phyloP scores from a whole-genome alignment of 1,140 invertebrate species.

The Ceratosolen solmsi region DNA sequence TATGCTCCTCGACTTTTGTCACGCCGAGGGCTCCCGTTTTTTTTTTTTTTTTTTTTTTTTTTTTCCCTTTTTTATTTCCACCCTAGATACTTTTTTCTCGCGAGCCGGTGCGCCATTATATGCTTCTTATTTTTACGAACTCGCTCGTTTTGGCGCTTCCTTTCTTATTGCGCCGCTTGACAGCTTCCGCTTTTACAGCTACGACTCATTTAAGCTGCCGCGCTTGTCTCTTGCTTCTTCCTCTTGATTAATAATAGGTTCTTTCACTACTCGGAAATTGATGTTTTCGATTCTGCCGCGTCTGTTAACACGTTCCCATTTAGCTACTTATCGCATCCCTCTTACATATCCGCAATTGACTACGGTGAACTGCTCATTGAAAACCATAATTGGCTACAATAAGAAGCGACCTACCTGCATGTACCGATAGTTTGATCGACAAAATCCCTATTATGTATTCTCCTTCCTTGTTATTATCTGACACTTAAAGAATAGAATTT shows the following conservation, averaged over 20 bases:
- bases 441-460: not conserved
- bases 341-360: not conserved
- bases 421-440: not conserved
- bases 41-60: too few relatives aligned
- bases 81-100: not conserved
- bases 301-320: not conserved
- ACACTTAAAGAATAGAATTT: too few relatives aligned
- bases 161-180: not conserved
- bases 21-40: not conserved
- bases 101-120: not conserved
- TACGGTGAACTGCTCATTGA: not conserved
- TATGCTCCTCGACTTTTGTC: not conserved
- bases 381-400: not conserved
- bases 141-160: not conserved
- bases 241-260: not conserved
- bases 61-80: too few relatives aligned
- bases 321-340: not conserved
- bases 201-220: conserved; percentile 1
- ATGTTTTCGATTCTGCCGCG: not conserved
- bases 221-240: not conserved
- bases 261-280: not conserved
- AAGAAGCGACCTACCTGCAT: not conserved
- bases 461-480: not conserved
- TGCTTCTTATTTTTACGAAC: conserved; percentile 8
- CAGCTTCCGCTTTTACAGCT: not conserved